Evolutionary conservation across 2,888 invertebrate genomes (phyloP).

Genomic region (Phorcus lineatus): DNA sequence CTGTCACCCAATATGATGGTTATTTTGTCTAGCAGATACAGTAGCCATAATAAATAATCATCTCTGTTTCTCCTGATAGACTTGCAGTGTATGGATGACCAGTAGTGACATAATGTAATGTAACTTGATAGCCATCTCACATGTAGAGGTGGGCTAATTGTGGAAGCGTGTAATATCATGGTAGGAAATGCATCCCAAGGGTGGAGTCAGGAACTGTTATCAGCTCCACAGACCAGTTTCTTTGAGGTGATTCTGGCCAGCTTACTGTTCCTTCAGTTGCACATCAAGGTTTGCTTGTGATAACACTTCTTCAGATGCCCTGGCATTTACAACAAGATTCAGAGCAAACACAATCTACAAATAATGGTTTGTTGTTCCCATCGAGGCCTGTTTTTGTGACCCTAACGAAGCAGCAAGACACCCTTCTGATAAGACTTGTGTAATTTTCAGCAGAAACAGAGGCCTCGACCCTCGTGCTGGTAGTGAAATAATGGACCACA

Average conservation of each 20-base stretch:
- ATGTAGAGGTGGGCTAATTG: neutral
- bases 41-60: no score
- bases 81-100: neutral
- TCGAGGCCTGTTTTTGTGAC: conserved; percentile 3
- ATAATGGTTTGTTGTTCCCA: conserved; percentile 21
- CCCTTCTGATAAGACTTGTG: conserved; percentile 20
- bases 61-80: neutral
- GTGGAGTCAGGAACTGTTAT: neutral
- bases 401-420: conserved; percentile 2
- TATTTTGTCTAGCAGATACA: no score
- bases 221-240: neutral
- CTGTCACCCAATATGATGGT: no score
- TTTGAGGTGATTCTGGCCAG: conserved; percentile 6
- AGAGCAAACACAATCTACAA: conserved; percentile 6
- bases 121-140: neutral
- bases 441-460: neutral
- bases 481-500: conserved; percentile 9
- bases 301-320: neutral
- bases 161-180: neutral
- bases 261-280: neutral
- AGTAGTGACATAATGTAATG: neutral
- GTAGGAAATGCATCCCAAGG: neutral
- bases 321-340: conserved; percentile 12
- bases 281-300: neutral
- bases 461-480: neutral